phyloP scores from a whole-genome alignment of 2,888 invertebrate genomes.

The Brenthis ino region DNA sequence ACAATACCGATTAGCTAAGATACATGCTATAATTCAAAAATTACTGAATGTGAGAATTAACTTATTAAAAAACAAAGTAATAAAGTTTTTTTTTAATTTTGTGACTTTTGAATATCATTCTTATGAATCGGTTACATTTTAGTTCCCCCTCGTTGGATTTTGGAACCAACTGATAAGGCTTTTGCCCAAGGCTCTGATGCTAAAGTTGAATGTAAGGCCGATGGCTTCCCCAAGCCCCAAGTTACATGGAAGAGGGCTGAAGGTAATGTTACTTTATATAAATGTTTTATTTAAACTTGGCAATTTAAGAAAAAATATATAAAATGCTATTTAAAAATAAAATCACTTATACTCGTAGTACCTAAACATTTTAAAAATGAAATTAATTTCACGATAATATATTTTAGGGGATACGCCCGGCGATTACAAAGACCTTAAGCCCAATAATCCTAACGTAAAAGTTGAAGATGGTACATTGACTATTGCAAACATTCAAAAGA shows the following conservation, averaged over 20 bases:
- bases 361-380: neutral
- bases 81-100: no score
- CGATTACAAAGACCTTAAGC: constrained; percentile 95
- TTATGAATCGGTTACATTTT: constrained; percentile 65
- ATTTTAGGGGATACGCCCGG: constrained; percentile 92
- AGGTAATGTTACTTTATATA: constrained; percentile 76
- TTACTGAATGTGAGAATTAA: no score
- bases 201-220: constrained; percentile 97
- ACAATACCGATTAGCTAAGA: no score
- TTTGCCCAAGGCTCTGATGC: constrained; percentile 97
- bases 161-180: constrained; percentile 96
- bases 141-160: constrained; percentile 98
- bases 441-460: constrained; percentile 94
- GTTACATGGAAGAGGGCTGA: constrained; percentile 98
- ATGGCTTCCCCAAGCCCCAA: constrained; percentile 96
- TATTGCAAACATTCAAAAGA: constrained; percentile 95
- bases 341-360: neutral
- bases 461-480: constrained; percentile 96
- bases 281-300: neutral
- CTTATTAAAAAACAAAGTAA: no score
- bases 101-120: neutral
- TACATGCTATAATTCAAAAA: no score
- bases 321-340: neutral
- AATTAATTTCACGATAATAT: neutral
- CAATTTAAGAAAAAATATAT: neutral